Evolutionary conservation across 2,797 vertebrate species (phyloP), one percentile per base, ranked within the genome.

Genomic region (Eospalax fontanierii): DNA sequence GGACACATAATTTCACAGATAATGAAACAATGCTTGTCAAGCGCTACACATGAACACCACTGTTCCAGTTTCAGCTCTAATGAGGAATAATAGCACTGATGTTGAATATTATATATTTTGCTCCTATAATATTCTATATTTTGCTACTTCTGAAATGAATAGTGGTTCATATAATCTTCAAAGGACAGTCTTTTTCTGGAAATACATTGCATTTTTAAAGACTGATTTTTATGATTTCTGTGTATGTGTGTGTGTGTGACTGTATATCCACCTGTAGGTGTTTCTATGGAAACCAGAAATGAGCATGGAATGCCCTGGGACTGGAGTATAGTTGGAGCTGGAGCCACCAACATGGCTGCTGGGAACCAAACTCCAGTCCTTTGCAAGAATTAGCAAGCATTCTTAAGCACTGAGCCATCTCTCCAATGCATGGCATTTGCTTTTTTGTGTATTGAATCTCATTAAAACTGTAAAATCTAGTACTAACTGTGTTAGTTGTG

Each of bases 71-170:
- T 81, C 57, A 40, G 18, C 28, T 68, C 54, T 50, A 78, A 82
- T 26, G 59, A 95, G 82, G 38, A 70, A 91, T 28, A 68, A 6
- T 86, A 18, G 6, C 38, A 65, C 6, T 70, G 28, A 80, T 84
- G 88, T 33, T 76, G 63, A 66, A 78, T 79, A 81, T 61, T 93
- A 61, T 78, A 43, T 50, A 50, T 43, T 80, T 89, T 93, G 61
- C 73, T 73, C 88, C 80, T 35, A 71, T 75, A 65, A 38, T 28
- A 79, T 6, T 83, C 21, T 54, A 4, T 50, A 65, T 59, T 89
- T 93, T 81, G 33, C n/a, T 93, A 75, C 16, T 7, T 89, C 19
- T 87, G 83, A 95, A 87, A 85, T 88, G 66, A 76, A 35, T 71
- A 80, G 26, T 84, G 30, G 24, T 83, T 85, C 54, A 73, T 78